Evolutionary conservation across 37 sponge, comb jelly and placozoan genomes (phyloP).

Genomic region (Tethya wilhelma): DNA sequence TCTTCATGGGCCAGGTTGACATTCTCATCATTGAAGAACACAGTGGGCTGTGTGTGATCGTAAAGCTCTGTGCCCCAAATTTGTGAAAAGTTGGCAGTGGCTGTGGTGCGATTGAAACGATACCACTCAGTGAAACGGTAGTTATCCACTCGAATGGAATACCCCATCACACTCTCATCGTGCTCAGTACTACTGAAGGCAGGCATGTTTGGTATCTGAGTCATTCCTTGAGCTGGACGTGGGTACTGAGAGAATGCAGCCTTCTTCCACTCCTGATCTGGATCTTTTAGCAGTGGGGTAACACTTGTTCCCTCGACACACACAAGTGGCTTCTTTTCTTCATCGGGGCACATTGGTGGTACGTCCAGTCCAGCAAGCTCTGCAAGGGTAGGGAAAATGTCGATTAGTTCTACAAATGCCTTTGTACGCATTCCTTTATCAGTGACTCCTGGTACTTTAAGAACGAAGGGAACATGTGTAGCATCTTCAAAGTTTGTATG

Average conservation of each 20-base stretch:
- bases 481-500: constrained; percentile 63
- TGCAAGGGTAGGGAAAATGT: constrained; percentile 40
- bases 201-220: constrained; percentile 19
- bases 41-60: constrained; percentile 27
- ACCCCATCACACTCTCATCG: constrained; percentile 59
- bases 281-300: constrained; percentile 36
- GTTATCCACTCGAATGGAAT: constrained; percentile 31
- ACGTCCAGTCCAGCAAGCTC: constrained; percentile 33
- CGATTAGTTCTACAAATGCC: constrained; percentile 42
- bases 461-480: constrained; percentile 54
- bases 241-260: constrained; percentile 59
- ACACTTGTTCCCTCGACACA: constrained; percentile 46
- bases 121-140: constrained; percentile 64
- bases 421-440: constrained; percentile 18
- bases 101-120: constrained; percentile 27
- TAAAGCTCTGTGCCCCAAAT: constrained; percentile 57
- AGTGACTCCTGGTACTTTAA: constrained; percentile 43
- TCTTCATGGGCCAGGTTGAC: constrained; percentile 23
- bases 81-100: constrained; percentile 7
- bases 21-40: constrained; percentile 54
- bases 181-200: constrained; percentile 12
- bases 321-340: not conserved
- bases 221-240: not conserved
- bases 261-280: constrained; percentile 45
- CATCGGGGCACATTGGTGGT: constrained; percentile 34